Evolutionary conservation across 2,113 vertebrate species (phyloP).

Genomic region (Sporophila hypoxantha): DNA sequence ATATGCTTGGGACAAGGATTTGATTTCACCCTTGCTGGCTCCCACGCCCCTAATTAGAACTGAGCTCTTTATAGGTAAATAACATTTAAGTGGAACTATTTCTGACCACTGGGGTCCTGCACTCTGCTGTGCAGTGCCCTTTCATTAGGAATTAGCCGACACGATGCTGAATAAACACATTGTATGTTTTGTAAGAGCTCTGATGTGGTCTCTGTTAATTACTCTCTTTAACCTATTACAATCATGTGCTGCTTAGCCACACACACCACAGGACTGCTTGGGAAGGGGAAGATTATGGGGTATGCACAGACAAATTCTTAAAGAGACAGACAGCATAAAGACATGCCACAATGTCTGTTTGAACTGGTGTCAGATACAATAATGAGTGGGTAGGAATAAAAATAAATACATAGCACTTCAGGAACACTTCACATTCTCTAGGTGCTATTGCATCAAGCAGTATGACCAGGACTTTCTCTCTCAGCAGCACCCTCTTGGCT

Average conservation of each 20-base stretch:
- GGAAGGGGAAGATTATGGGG: constrained; percentile 12
- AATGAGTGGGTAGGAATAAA: constrained; percentile 19
- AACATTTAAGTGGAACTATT: constrained; percentile 55
- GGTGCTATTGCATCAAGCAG: neutral
- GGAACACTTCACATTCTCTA: neutral
- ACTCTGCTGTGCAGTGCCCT: constrained; percentile 22
- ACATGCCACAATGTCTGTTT: neutral
- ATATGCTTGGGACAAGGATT: constrained; percentile 14
- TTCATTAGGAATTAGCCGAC: constrained; percentile 46
- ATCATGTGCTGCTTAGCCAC: constrained; percentile 20
- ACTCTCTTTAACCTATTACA: constrained; percentile 23
- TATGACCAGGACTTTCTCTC: neutral
- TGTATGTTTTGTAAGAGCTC: constrained; percentile 28
- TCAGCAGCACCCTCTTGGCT: neutral
- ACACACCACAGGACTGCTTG: constrained; percentile 22
- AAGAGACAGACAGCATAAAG: neutral
- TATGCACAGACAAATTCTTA: neutral
- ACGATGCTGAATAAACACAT: constrained; percentile 50
- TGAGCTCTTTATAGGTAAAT: constrained; percentile 44
- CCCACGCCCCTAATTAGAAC: constrained; percentile 47
- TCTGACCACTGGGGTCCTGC: constrained; percentile 36
- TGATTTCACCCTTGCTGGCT: constrained; percentile 35
- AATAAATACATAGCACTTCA: neutral
- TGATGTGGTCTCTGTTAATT: constrained; percentile 58
- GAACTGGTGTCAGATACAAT: constrained; percentile 11